phyloP scores from a whole-genome alignment of 92 coral and sea anemone species.

The Micromussa lordhowensis region DNA sequence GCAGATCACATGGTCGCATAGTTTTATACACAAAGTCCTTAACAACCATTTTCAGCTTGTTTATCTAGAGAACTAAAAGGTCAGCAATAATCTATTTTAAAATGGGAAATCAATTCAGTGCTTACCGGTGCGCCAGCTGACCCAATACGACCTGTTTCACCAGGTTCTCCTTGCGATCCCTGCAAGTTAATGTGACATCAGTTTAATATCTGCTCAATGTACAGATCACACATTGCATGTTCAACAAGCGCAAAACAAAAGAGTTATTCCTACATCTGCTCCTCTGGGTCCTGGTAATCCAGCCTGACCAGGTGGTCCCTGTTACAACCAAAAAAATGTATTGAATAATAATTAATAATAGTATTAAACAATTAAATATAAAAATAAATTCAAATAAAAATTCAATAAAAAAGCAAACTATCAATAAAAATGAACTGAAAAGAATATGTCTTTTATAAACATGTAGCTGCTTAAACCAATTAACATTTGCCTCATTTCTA shows the following conservation, averaged over 20 bases:
- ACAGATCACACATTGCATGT: not conserved
- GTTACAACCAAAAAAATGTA: not conserved
- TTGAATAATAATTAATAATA: too few relatives aligned
- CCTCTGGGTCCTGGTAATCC: slow-evolving; percentile 74
- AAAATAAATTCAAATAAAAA: not conserved
- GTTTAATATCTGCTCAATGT: not conserved
- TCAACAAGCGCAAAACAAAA: not conserved
- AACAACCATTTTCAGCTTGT: too few relatives aligned
- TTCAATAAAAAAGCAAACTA: too few relatives aligned
- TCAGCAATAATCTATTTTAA: too few relatives aligned
- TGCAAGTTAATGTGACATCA: not conserved
- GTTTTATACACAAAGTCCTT: too few relatives aligned
- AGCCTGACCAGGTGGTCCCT: slow-evolving; percentile 67
- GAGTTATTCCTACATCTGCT: slow-evolving; percentile 23
- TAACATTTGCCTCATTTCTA: too few relatives aligned
- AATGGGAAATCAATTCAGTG: not conserved
- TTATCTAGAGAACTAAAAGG: too few relatives aligned
- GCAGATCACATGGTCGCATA: too few relatives aligned
- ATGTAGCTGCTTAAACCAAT: too few relatives aligned
- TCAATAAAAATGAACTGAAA: too few relatives aligned
- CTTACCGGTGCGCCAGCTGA: slow-evolving; percentile 49
- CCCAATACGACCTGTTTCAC: slow-evolving; percentile 50
- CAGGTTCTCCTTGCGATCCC: slow-evolving; percentile 75
- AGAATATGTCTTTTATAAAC: too few relatives aligned
- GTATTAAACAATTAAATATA: not conserved